Percentiles rank a stretch among this genome's conserved stretches.
Conservation (phyloP, 2,888 invertebrate genomes). For the Hoplodrina blanda region DNA sequence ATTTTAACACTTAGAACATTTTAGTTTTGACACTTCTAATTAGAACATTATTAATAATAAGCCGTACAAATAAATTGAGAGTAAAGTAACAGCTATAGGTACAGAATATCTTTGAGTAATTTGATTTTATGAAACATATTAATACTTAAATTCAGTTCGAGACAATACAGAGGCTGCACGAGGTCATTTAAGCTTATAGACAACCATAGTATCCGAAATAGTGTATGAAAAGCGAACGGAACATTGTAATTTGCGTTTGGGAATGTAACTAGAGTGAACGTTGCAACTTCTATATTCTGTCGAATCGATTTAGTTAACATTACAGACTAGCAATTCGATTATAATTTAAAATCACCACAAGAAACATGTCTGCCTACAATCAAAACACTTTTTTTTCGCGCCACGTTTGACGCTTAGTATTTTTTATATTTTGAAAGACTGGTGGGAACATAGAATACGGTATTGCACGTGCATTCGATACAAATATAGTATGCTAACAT, state of each 20-base stretch:
- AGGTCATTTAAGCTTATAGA: conserved; percentile 14
- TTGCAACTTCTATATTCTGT: conserved; percentile 49
- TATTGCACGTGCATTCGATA: conserved; percentile 67
- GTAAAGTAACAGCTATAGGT: conserved; percentile 58
- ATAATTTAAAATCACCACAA: conserved; percentile 52
- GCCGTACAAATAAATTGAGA: conserved; percentile 63
- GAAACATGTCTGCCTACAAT: conserved; percentile 42
- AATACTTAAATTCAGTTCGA: conserved; percentile 53
- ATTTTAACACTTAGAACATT: conserved; percentile 54
- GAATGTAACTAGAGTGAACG: conserved; percentile 47
- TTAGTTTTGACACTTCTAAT: conserved; percentile 64
- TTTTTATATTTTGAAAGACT: conserved; percentile 50
- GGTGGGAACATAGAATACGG: conserved; percentile 62
- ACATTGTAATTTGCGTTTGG: conserved; percentile 25
- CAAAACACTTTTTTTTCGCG: conserved; percentile 49
- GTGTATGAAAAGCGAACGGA: conserved; percentile 8
- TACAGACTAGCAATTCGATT: conserved; percentile 61
- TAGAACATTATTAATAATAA: conserved; percentile 64
- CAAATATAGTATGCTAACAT: conserved; percentile 63
- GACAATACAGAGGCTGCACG: conserved; percentile 42
- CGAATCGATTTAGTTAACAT: conserved; percentile 43
- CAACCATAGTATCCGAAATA: conserved; percentile 5
- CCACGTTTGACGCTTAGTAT: conserved; percentile 8
- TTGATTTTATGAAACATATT: conserved; percentile 60
- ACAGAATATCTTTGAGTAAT: conserved; percentile 61